Base-by-base conservation (phyloP, 2,888 invertebrate species). In the Aradus depressus region DNA sequence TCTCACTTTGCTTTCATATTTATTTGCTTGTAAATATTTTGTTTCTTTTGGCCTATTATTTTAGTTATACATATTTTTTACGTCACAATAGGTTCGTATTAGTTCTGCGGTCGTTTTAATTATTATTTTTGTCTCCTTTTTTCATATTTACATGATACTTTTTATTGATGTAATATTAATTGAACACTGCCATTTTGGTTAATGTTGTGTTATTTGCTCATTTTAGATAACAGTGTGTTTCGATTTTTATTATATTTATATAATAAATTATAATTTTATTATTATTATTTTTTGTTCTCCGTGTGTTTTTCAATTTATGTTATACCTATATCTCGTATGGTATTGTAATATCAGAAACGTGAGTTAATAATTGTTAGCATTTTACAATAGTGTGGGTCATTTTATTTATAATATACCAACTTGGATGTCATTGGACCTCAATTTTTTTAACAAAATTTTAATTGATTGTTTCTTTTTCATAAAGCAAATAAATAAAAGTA, bases 1-100 rank as follows among this genome's bases (percentile, higher is more conserved):
- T 44, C 50, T 51, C 12, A 42, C 23, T 49, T 39, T 39, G 49
- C 39, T 34, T 52, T 51, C 45, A 45, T 45, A 45, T 45, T 45
- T 45, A 45, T 45, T 45, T 45, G 32, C 35, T 22, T 45, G 42
- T 45, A 45, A 34, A 34, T 23, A n/a, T 45, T 42, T 19, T 42
- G 25, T 45, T 45, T 32, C 35, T 45, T 35, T 45, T 34, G 45
- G 45, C 45, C 45, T 34, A 45, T 22, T 26, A n/a, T n/a, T 45
- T 45, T 45, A 26, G 45, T 45, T n/a, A n/a, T n/a, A n/a, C n/a
- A n/a, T n/a, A n/a, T n/a, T n/a, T n/a, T n/a, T n/a, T n/a, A n/a
- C n/a, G n/a, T n/a, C n/a, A n/a, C n/a, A n/a, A n/a, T n/a, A n/a
- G n/a, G n/a, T n/a, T n/a, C n/a, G n/a, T n/a, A n/a, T n/a, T n/a